phyloP scores from a whole-genome alignment of 2,113 vertebrate species.

The Mola mola region DNA sequence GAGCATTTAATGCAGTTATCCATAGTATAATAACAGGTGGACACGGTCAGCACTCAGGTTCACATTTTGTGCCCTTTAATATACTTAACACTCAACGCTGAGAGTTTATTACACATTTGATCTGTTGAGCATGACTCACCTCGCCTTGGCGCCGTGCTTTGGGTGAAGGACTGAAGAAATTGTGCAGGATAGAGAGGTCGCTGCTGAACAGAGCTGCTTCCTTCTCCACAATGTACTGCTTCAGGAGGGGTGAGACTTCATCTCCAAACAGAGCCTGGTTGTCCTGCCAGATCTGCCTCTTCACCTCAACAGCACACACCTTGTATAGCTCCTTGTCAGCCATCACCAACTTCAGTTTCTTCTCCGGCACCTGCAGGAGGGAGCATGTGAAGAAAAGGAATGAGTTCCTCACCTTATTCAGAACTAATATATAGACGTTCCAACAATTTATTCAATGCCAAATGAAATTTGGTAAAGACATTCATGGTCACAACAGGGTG shows the following conservation, averaged over 20 bases:
- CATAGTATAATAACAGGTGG: too few relatives aligned
- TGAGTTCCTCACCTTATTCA: too few relatives aligned
- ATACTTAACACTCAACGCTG: too few relatives aligned
- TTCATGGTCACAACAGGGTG: too few relatives aligned
- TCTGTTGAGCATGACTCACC: slow-evolving; percentile 83
- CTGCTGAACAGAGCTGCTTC: slow-evolving; percentile 92
- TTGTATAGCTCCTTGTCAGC: slow-evolving; percentile 97
- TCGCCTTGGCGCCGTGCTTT: slow-evolving; percentile 93
- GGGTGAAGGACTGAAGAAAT: slow-evolving; percentile 95
- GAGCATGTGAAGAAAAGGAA: not conserved
- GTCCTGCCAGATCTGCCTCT: slow-evolving; percentile 99
- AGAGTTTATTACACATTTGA: too few relatives aligned
- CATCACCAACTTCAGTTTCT: slow-evolving; percentile 97
- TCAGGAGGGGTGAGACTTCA: slow-evolving; percentile 93
- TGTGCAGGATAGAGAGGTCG: slow-evolving; percentile 94
- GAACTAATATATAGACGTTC: too few relatives aligned
- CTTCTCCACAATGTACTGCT: slow-evolving; percentile 97
- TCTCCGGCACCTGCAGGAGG: slow-evolving; percentile 90
- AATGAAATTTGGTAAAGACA: too few relatives aligned
- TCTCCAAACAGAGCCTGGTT: slow-evolving; percentile 98
- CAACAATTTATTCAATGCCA: too few relatives aligned
- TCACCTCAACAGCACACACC: slow-evolving; percentile 96
- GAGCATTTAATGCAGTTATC: too few relatives aligned
- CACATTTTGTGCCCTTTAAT: not conserved
- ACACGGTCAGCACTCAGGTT: not conserved